Conservation (phyloP, 1,140 invertebrate species). For the Drosophila ohnishii region DNA sequence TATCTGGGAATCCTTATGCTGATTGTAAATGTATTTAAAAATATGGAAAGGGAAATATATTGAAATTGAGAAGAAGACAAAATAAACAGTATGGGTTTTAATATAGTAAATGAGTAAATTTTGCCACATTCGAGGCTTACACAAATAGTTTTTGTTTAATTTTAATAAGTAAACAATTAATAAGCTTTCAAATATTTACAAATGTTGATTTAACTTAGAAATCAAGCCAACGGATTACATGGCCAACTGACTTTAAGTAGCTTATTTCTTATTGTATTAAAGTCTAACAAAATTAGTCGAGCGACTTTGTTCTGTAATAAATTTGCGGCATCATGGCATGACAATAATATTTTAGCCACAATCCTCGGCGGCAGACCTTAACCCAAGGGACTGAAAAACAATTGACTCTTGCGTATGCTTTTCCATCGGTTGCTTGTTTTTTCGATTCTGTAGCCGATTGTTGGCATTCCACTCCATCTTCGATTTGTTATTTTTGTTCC, state of each 20-base stretch:
- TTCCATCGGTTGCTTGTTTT: slow-evolving; percentile 21
- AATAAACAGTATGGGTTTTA: neutral
- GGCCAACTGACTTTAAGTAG: neutral
- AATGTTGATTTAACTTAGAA: neutral
- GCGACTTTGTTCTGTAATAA: slow-evolving; percentile 2
- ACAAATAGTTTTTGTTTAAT: too few relatives aligned
- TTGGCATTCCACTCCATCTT: slow-evolving; percentile 62
- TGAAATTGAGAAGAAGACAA: neutral
- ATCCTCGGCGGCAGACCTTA: neutral
- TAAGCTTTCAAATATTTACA: neutral
- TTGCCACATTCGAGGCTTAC: neutral
- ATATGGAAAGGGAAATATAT: neutral
- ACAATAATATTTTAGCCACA: slow-evolving; percentile 46
- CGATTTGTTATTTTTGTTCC: slow-evolving; percentile 57
- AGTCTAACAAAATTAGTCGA: neutral
- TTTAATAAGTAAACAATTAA: too few relatives aligned
- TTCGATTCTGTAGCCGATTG: slow-evolving; percentile 28
- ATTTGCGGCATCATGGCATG: slow-evolving; percentile 40
- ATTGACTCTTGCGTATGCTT: slow-evolving; percentile 58
- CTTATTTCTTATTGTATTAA: neutral
- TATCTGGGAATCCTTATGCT: neutral
- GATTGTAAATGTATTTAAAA: neutral
- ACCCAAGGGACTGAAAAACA: slow-evolving; percentile 51
- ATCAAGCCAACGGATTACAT: neutral
- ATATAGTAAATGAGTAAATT: neutral